A percentile compares a stretch with the other conserved stretches of the same genome.
phyloP scores from a whole-genome alignment of 2,888 invertebrate species.

The Nematopogon swammerdamellus region DNA sequence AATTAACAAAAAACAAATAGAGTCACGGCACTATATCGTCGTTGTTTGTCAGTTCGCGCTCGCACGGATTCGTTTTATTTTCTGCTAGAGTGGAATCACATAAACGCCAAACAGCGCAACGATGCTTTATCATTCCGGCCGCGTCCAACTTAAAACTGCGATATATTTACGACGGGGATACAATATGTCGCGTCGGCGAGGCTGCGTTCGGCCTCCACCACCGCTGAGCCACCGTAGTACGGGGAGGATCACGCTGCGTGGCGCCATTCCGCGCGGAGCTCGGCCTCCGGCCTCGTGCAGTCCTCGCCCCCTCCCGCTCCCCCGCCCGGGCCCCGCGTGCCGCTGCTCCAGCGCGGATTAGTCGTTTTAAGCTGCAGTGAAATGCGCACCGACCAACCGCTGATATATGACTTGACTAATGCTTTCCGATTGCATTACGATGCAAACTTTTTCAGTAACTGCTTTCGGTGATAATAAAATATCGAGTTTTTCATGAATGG shows the following conservation, averaged over 20 bases:
- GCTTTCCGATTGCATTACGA: slow-evolving; percentile 49
- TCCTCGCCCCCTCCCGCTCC: neutral
- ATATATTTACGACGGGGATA: neutral
- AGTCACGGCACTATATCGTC: neutral
- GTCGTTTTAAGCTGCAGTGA: slow-evolving; percentile 50
- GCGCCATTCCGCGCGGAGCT: too few relatives aligned
- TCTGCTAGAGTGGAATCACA: neutral
- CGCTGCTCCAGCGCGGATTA: slow-evolving; percentile 29
- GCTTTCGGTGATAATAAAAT: slow-evolving; percentile 12
- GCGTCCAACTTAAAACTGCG: neutral
- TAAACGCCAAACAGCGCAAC: neutral
- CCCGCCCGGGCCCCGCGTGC: slow-evolving; percentile 1
- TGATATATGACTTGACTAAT: slow-evolving; percentile 52
- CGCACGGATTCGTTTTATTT: neutral
- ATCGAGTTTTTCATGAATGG: slow-evolving; percentile 1
- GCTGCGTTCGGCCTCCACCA: neutral
- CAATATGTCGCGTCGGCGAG: neutral
- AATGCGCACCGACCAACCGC: slow-evolving; percentile 24
- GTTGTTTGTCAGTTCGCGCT: neutral
- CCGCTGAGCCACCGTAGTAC: too few relatives aligned
- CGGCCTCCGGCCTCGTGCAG: too few relatives aligned
- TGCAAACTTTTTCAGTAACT: slow-evolving; percentile 52
- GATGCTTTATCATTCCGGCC: neutral
- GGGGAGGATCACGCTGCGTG: too few relatives aligned
- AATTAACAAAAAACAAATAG: too few relatives aligned